Evolutionary conservation across 2,113 vertebrate genomes (phyloP).

Genomic region (Rhinoptilus africanus): DNA sequence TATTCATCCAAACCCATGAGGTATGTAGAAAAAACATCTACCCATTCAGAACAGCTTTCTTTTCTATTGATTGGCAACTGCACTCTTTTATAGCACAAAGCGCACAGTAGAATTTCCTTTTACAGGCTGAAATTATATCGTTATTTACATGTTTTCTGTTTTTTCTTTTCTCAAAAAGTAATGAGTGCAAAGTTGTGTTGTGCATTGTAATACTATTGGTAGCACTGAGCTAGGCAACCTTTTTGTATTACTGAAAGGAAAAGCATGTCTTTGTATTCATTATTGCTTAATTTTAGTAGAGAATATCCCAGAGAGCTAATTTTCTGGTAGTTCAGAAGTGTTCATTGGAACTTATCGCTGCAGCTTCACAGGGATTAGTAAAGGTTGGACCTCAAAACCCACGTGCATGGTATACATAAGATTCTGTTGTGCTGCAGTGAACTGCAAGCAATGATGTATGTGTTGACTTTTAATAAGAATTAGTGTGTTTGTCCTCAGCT

Average conservation of each 20-base stretch:
- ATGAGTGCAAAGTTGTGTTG: background rate
- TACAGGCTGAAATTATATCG: background rate
- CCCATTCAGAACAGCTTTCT: background rate
- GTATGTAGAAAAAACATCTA: background rate
- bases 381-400: background rate
- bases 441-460: accelerated
- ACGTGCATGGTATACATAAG: background rate
- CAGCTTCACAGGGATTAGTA: background rate
- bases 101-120: background rate
- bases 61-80: background rate
- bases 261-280: background rate
- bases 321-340: background rate
- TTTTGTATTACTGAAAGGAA: background rate
- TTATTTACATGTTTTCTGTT: background rate
- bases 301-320: background rate
- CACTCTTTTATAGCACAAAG: background rate
- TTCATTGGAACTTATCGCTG: background rate
- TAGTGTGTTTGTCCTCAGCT: background rate
- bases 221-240: background rate
- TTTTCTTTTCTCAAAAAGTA: background rate
- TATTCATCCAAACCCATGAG: background rate
- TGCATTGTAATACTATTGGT: background rate
- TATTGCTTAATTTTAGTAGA: background rate
- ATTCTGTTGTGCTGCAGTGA: background rate
- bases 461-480: background rate